Percentiles rank a stretch among this genome's conserved stretches.
Evolutionary conservation across 2,888 invertebrate species (phyloP).

Genomic region (Orthosia incerta): DNA sequence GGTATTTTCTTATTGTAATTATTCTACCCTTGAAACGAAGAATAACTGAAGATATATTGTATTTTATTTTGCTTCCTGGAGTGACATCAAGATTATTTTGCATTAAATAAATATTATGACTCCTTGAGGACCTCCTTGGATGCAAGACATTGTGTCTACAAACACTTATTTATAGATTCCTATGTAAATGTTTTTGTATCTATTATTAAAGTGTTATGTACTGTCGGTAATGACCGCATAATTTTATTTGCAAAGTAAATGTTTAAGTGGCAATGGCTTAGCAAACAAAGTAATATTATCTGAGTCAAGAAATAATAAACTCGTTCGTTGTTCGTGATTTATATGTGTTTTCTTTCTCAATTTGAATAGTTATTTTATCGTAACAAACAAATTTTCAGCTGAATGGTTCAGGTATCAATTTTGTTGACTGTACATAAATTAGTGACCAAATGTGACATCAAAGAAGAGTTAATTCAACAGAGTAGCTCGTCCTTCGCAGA

Average conservation of each 20-base stretch:
- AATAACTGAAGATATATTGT: not conserved
- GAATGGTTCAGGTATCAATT: no score
- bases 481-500: slow-evolving; percentile 13
- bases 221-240: slow-evolving; percentile 31
- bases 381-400: no score
- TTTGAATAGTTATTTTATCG: no score
- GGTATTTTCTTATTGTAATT: not conserved
- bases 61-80: slow-evolving; percentile 10
- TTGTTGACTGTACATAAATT: not conserved
- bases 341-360: no score
- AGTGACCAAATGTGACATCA: not conserved
- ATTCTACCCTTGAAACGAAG: not conserved
- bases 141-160: slow-evolving; percentile 29
- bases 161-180: slow-evolving; percentile 31
- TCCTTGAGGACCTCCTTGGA: slow-evolving; percentile 21
- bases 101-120: slow-evolving; percentile 27
- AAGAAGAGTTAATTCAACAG: slow-evolving; percentile 19
- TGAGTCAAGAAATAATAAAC: not conserved
- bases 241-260: slow-evolving; percentile 42
- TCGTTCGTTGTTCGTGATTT: no score
- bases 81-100: slow-evolving; percentile 32
- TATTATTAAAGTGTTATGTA: slow-evolving; percentile 32
- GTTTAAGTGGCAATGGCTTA: slow-evolving; percentile 21
- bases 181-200: slow-evolving; percentile 36
- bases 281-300: slow-evolving; percentile 12